A percentile compares a stretch with the other conserved stretches of the same genome.
Evolutionary conservation across 2,888 invertebrate species (phyloP).

Genomic region (Chironomus tentans): DNA sequence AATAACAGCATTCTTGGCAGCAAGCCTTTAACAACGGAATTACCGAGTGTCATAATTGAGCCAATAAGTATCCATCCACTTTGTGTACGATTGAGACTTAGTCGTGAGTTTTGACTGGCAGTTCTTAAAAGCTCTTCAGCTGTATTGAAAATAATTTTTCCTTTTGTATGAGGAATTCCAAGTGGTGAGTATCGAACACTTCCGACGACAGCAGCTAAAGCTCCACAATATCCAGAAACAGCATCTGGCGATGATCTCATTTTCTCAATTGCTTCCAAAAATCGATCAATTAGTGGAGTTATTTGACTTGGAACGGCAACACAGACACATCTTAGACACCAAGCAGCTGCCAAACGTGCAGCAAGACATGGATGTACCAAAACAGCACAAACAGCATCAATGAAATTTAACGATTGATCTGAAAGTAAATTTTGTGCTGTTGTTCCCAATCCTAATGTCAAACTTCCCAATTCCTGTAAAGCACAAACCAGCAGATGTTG

Average conservation of each 20-base stretch:
- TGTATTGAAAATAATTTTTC: conserved; percentile 93
- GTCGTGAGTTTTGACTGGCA: conserved; percentile 91
- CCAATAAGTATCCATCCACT: conserved; percentile 97
- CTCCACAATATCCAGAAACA: conserved; percentile 84
- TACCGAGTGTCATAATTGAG: conserved; percentile 91
- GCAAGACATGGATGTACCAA: conserved; percentile 91
- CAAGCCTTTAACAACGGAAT: conserved; percentile 84
- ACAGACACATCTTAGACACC: conserved; percentile 87
- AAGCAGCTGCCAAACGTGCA: conserved; percentile 86
- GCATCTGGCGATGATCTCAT: conserved; percentile 83
- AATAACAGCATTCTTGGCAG: conserved; percentile 87
- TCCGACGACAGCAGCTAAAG: conserved; percentile 86
- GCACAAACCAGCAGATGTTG: conserved; percentile 89
- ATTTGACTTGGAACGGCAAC: conserved; percentile 91
- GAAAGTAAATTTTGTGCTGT: conserved; percentile 83
- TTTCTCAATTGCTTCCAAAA: conserved; percentile 79
- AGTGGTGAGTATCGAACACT: conserved; percentile 82
- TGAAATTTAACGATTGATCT: conserved; percentile 70
- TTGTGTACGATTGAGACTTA: conserved; percentile 90
- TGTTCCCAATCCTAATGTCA: conserved; percentile 87
- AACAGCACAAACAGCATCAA: conserved; percentile 55
- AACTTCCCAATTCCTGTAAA: conserved; percentile 84
- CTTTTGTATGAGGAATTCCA: conserved; percentile 93
- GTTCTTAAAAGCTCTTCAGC: conserved; percentile 94
- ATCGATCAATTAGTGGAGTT: conserved; percentile 84